Base-by-base conservation (phyloP, 2,888 invertebrate species). In the Hololepta plana region DNA sequence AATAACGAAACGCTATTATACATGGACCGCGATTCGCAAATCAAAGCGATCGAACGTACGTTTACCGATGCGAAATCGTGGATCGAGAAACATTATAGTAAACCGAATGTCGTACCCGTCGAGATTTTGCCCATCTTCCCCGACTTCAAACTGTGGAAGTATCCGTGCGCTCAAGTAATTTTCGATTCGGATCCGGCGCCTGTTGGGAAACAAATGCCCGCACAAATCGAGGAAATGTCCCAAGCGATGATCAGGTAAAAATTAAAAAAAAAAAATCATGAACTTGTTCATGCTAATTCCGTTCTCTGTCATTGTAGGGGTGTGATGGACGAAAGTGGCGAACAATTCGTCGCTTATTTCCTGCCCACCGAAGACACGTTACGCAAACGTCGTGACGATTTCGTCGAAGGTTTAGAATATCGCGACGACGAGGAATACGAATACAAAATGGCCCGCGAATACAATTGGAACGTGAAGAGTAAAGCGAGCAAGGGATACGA, bases 381-480 rank as follows among this genome's bases (percentile, higher is more conserved):
- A 38, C 69, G 71, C 37, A 95, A 96, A 56, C 66, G 95, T 14
- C 72, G 84, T 29, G 64, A 74, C 20, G 95, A 96, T 45, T 66
- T 77, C 25, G 62, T 66, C 0, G 75, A 75, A 23, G 66, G 61
- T 14, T 60, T 81, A 10, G 72, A 82, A 1, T 91, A 87, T 49
- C 72, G 75, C 46, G 90, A 90, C 22, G 88, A 79, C 2, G 81
- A 85, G 37, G 82, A 84, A 28, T 98, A 98, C 45, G 93, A 96
- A 42, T 98, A 96, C 47, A 80, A 84, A 53, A 84, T 98, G 74
- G 88, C 93, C 0, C 67, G 98, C 34, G 96, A 98, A 49, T 99
- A 98, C 53, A 95, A 93, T 50, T 99, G 96, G 96, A 95, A 93
- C 47, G 95, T 96, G 11, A 95, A 96, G 55, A 95, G 90, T 53